A percentile compares a stretch with the other conserved stretches of the same genome.
Conservation (phyloP, 2,888 invertebrate species). For the Brachylomia viminalis region DNA sequence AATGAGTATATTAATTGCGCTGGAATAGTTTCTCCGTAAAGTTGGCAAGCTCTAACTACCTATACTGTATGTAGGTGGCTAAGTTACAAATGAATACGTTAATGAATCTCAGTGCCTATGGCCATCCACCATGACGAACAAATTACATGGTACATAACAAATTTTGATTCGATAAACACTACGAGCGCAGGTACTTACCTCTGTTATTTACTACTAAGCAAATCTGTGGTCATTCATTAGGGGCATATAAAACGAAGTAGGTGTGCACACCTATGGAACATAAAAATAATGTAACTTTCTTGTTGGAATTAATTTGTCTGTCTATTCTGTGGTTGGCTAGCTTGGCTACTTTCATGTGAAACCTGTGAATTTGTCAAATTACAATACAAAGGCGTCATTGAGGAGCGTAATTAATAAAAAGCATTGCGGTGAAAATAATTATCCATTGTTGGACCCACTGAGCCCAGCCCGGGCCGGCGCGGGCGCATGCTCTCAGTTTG, state of each 20-base stretch:
- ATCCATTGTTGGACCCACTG: slow-evolving; percentile 79
- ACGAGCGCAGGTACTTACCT: slow-evolving; percentile 62
- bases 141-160: slow-evolving; percentile 64
- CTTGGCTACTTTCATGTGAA: slow-evolving; percentile 76
- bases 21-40: slow-evolving; percentile 58
- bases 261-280: slow-evolving; percentile 44
- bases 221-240: slow-evolving; percentile 57
- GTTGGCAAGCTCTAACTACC: slow-evolving; percentile 56
- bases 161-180: slow-evolving; percentile 68
- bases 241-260: slow-evolving; percentile 48
- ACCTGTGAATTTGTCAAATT: slow-evolving; percentile 84
- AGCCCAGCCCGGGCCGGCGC: slow-evolving; percentile 36
- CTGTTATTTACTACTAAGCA: slow-evolving; percentile 63
- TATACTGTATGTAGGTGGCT: slow-evolving; percentile 33
- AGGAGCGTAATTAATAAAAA: slow-evolving; percentile 85
- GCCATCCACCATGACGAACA: slow-evolving; percentile 63
- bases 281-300: slow-evolving; percentile 69
- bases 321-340: slow-evolving; percentile 46
- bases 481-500: slow-evolving; percentile 60
- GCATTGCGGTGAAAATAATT: slow-evolving; percentile 83
- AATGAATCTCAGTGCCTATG: slow-evolving; percentile 54
- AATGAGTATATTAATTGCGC: slow-evolving; percentile 59
- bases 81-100: slow-evolving; percentile 56
- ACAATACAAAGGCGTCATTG: slow-evolving; percentile 85
- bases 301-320: slow-evolving; percentile 66